Conservation (phyloP, 2,797 vertebrate genomes). For the Cirrhinus mrigala region DNA sequence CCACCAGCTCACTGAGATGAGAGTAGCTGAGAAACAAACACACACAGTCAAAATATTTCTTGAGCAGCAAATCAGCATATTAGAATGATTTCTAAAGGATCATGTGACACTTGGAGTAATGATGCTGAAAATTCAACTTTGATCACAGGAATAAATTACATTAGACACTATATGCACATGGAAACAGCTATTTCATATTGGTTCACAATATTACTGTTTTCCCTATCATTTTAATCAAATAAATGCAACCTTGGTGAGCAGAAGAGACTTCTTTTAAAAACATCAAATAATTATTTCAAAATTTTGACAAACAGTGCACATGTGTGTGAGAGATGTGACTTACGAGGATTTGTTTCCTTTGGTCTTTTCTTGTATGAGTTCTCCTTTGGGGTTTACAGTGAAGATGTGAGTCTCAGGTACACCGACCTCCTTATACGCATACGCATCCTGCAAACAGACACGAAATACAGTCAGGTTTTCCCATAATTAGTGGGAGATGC, state of each 20-base stretch:
- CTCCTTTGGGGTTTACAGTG: conserved; percentile 94
- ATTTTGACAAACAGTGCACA: not conserved
- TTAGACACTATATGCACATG: not conserved
- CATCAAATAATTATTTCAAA: not conserved
- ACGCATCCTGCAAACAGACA: conserved; percentile 82
- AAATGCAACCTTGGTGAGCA: not conserved
- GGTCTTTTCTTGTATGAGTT: conserved; percentile 87
- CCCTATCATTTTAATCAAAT: no score
- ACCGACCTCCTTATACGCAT: conserved; percentile 89
- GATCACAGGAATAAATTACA: not conserved
- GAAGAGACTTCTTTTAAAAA: not conserved
- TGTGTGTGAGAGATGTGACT: conserved; percentile 64
- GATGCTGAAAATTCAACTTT: not conserved
- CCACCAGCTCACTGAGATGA: conserved; percentile 86
- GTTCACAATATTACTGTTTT: not conserved
- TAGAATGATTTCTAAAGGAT: not conserved
- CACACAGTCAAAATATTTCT: not conserved
- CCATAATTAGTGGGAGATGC: not conserved
- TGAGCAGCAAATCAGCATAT: not conserved
- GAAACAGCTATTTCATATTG: no score
- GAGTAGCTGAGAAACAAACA: conserved; percentile 79
- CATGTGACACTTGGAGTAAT: no score
- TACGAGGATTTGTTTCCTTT: conserved; percentile 93
- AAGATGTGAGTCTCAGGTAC: conserved; percentile 88
- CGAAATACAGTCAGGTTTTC: not conserved